Evolutionary conservation across 2,797 vertebrate genomes (phyloP).

Genomic region (Cichlasoma orientale): DNA sequence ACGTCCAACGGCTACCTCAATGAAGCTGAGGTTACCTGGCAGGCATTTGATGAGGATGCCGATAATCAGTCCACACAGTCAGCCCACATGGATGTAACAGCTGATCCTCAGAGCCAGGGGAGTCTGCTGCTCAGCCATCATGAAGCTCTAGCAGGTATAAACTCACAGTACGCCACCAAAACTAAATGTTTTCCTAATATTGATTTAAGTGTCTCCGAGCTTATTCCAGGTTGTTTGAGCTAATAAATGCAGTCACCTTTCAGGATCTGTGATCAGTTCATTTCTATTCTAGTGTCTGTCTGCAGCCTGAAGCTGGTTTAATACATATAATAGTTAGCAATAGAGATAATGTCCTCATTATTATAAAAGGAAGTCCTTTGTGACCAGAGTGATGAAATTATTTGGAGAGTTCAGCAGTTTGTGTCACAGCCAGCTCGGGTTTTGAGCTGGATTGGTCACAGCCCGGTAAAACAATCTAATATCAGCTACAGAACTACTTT

Average conservation of each 20-base stretch:
- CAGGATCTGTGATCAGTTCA: not conserved
- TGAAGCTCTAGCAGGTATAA: conserved; percentile 91
- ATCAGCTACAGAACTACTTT: not conserved
- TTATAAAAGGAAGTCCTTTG: not conserved
- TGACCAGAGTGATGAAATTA: not conserved
- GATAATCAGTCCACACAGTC: conserved; percentile 84
- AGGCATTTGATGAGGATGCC: conserved; percentile 87
- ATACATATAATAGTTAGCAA: not conserved
- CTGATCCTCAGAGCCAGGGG: conserved; percentile 82
- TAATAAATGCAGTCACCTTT: not conserved
- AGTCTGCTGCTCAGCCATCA: conserved; percentile 90
- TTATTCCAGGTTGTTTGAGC: not conserved
- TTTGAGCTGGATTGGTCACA: conserved; percentile 12
- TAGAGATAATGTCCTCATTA: not conserved
- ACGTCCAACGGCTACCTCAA: conserved; percentile 84
- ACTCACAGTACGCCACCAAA: not conserved
- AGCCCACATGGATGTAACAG: conserved; percentile 78
- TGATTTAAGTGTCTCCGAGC: not conserved
- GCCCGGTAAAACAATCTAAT: not conserved
- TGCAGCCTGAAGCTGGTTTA: not conserved
- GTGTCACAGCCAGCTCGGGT: not conserved
- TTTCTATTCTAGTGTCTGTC: not conserved
- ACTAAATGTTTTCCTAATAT: not conserved
- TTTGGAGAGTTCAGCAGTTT: not conserved
- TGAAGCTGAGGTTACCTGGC: conserved; percentile 85